Evolutionary conservation across 2,888 invertebrate genomes (phyloP).

Genomic region (Ormyrus rosae): DNA sequence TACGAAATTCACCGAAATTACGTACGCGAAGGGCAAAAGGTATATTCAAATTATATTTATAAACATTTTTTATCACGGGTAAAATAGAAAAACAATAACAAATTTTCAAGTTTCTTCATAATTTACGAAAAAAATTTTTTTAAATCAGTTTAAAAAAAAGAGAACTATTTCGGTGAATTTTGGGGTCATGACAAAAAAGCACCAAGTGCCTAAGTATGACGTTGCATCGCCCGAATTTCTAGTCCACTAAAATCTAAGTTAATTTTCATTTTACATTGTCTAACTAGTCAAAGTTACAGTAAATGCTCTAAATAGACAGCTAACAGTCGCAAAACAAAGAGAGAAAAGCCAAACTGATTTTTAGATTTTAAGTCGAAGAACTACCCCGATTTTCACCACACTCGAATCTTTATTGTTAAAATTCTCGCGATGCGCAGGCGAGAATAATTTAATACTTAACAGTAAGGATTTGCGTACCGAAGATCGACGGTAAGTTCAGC

Average conservation of each 20-base stretch:
- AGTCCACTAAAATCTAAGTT: conserved; percentile 3
- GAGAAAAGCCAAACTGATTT: conserved; percentile 50
- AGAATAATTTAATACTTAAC: background rate
- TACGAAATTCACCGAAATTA: conserved; percentile 46
- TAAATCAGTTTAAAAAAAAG: too few species aligned
- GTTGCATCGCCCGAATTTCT: background rate
- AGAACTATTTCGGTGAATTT: conserved; percentile 46
- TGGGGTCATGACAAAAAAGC: conserved; percentile 42
- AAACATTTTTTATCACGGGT: too few species aligned
- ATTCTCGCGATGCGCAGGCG: conserved; percentile 23
- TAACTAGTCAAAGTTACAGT: conserved; percentile 29
- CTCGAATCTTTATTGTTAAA: background rate
- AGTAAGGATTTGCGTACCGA: background rate
- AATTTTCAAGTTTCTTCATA: background rate
- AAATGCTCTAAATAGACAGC: conserved; percentile 60
- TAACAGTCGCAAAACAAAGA: conserved; percentile 52
- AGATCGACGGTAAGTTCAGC: background rate
- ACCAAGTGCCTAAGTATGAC: conserved; percentile 53
- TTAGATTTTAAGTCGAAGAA: conserved; percentile 46
- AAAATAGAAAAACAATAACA: background rate
- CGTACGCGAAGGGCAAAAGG: background rate
- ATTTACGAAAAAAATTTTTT: too few species aligned
- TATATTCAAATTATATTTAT: background rate
- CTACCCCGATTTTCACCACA: background rate
- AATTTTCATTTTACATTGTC: background rate